Evolutionary conservation across 2,888 invertebrate species (phyloP), one percentile per base, ranked within the genome.

Genomic region (Masnerella sp.): DNA sequence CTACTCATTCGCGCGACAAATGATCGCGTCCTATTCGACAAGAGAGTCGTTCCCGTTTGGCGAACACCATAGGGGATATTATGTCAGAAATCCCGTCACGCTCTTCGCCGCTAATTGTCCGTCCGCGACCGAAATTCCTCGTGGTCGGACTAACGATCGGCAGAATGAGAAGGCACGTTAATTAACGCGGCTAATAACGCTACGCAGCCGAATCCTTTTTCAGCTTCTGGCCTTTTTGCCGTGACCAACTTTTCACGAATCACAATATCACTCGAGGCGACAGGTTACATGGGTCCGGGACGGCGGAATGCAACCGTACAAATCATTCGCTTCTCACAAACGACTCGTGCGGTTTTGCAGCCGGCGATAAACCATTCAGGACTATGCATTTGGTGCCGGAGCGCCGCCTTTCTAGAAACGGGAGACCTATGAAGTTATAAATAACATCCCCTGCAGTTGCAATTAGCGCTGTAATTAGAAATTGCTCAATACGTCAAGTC

Each of bases 121-220:
- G 76, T 77, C 73, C 22, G 49, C 45, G 78, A 73, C 80, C 79
- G 73, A 81, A 82, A 83, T 79, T 81, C 76, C 79, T 69, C 77
- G 71, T 80, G 78, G 82, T 79, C 80, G 80, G 78, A 75, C 79
- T 81, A 82, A 83, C 81, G 81, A 83, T 81, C 40, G 70, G 45
- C 68, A 71, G 62, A 68, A 56, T 52, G 59, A 59, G 47, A 18
- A 59, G 72, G 72, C 72, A 72, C 78, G 79, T 79, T 81, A 83
- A 83, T 82, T 83, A 83, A 83, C 80, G 79, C 75, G 64, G 77
- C 75, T 75, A 52, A 68, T 74, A 67, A 68, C 80, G 80, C 80
- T 77, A 77, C 71, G 68, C 45, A 54, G 74, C 64, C 77, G 43
- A 56, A 65, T 56, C 59, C 51, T 59, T 65, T 74, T 72, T 64